These are phyloP conservation scores for Etheostoma nigrum DNA, from an alignment of 2,797 vertebrate species.

Conservation along the genomic window DNA sequence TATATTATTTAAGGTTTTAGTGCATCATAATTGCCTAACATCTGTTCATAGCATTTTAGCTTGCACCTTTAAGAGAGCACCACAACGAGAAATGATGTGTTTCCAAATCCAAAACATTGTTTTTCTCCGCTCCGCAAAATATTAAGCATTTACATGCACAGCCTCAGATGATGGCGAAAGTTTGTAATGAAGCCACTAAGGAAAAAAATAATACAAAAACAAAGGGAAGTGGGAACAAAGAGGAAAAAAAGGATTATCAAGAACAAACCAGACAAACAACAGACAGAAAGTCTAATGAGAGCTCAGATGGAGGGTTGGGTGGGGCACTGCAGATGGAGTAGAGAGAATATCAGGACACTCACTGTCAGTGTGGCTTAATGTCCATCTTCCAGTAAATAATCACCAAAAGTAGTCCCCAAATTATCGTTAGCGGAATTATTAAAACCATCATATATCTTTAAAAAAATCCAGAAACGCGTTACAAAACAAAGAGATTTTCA, in stretches of 20 bases:
- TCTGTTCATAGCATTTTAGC: background rate
- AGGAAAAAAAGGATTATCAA: constrained; percentile 1
- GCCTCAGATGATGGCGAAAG: background rate
- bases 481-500: too few species aligned
- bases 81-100: background rate
- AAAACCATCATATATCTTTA: too few species aligned
- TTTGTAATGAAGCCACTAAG: constrained; percentile 16
- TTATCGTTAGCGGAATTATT: background rate
- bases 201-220: background rate
- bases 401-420: background rate
- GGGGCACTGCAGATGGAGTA: background rate
- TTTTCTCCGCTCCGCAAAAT: background rate
- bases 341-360: background rate
- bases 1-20: constrained; percentile 6
- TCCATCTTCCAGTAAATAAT: background rate
- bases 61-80: background rate
- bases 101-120: background rate
- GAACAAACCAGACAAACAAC: constrained; percentile 18
- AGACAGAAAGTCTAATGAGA: background rate
- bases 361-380: background rate
- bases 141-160: constrained; percentile 21
- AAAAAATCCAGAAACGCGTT: too few species aligned
- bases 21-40: background rate
- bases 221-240: background rate
- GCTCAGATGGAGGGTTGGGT: background rate